Conservation (phyloP, 2,113 vertebrate genomes). For the Ramphastos sulfuratus region DNA sequence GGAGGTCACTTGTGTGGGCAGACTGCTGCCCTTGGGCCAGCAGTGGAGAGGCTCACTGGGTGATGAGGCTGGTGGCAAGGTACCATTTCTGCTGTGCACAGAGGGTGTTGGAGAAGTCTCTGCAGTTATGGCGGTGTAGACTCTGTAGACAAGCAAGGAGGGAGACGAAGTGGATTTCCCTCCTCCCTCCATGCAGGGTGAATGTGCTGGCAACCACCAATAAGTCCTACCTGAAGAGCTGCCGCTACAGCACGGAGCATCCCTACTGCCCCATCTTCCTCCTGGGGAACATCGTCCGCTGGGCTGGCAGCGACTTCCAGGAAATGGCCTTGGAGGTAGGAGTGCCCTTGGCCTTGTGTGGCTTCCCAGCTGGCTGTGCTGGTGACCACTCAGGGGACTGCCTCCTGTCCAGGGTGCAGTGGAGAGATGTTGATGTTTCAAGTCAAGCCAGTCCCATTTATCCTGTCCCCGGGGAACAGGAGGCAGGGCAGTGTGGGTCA, state of each 20-base stretch:
- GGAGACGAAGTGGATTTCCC: background rate
- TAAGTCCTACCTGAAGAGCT: slow-evolving; percentile 84
- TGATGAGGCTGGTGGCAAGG: background rate
- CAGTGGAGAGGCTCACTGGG: background rate
- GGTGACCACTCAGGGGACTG: background rate
- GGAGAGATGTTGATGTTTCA: background rate
- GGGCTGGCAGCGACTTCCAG: slow-evolving; percentile 84
- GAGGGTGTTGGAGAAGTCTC: background rate
- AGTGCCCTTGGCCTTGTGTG: fast-evolving
- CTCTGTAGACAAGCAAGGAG: background rate
- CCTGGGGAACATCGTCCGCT: slow-evolving; percentile 81
- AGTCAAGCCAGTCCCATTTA: background rate
- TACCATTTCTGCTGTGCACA: background rate
- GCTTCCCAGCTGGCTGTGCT: background rate
- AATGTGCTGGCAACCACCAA: slow-evolving; percentile 83
- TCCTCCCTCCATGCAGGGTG: slow-evolving; percentile 69
- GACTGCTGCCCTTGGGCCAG: background rate
- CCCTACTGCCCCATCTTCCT: slow-evolving; percentile 94
- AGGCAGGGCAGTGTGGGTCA: background rate
- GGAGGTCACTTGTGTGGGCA: background rate
- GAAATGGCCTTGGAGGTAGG: slow-evolving; percentile 88
- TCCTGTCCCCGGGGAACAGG: background rate
- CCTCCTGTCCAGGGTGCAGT: background rate
- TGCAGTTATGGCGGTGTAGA: background rate
- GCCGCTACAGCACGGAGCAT: slow-evolving; percentile 77